Conservation (phyloP, 2,797 vertebrate species). For the Orientallactaga sibirica region DNA sequence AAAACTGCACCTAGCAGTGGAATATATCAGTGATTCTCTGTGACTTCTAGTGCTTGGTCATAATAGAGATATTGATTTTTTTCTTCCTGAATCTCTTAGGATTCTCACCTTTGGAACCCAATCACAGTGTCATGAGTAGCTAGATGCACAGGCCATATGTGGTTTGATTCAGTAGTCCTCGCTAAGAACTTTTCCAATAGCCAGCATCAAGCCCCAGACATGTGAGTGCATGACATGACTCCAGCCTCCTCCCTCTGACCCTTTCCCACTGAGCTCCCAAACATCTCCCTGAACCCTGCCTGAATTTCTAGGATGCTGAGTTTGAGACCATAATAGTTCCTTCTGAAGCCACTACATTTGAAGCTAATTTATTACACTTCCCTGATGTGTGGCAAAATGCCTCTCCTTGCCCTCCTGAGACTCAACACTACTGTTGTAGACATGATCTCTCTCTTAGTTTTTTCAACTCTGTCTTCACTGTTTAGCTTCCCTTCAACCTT, state of each 20-base stretch:
- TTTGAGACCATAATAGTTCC: background rate
- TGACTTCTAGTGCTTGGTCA: background rate
- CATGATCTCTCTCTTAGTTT: background rate
- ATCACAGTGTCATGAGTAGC: background rate
- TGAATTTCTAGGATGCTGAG: background rate
- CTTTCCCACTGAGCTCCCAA: background rate
- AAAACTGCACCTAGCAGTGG: background rate
- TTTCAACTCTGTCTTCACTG: background rate
- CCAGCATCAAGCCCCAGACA: background rate
- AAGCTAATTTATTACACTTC: background rate
- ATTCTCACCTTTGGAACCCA: background rate
- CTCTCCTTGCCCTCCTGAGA: background rate
- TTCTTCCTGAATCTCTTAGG: background rate
- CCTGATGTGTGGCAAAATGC: background rate
- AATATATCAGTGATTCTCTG: background rate
- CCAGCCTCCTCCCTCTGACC: background rate
- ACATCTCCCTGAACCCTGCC: background rate
- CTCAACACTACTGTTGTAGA: background rate
- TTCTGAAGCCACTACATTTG: background rate
- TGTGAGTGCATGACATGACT: background rate
- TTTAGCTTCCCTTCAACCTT: background rate
- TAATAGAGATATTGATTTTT: background rate
- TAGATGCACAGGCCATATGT: background rate
- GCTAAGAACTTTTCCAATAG: slow-evolving; percentile 10
- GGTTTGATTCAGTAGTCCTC: background rate